These are phyloP conservation scores for Tupiocoris notatus DNA, from an alignment of 2,888 invertebrate species.

Conservation along the genomic window DNA sequence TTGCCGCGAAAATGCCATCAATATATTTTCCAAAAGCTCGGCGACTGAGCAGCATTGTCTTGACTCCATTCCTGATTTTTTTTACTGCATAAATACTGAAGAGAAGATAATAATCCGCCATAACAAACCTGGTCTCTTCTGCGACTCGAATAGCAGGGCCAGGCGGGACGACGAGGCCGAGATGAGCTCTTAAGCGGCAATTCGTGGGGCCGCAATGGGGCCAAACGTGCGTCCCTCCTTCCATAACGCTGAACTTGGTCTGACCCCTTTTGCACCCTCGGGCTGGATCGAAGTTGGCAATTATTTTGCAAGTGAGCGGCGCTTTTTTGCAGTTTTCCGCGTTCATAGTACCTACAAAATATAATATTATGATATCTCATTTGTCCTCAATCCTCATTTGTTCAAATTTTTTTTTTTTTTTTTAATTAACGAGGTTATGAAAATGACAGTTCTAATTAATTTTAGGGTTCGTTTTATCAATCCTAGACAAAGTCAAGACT, in stretches of 20 bases:
- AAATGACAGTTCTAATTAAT: neutral
- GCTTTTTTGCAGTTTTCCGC: slow-evolving; percentile 63
- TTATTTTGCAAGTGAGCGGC: slow-evolving; percentile 73
- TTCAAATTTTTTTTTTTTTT: too few relatives aligned
- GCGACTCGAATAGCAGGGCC: slow-evolving; percentile 74
- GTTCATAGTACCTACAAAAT: slow-evolving; percentile 53
- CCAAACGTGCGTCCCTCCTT: slow-evolving; percentile 79
- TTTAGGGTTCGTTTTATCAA: too few relatives aligned
- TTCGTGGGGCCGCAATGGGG: slow-evolving; percentile 90
- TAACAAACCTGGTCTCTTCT: slow-evolving; percentile 69
- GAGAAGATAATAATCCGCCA: too few relatives aligned
- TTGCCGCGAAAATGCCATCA: too few relatives aligned
- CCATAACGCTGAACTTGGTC: slow-evolving; percentile 82
- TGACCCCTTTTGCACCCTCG: slow-evolving; percentile 73
- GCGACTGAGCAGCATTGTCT: too few relatives aligned
- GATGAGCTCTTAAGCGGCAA: slow-evolving; percentile 78
- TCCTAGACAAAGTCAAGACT: too few relatives aligned
- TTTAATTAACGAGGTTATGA: neutral
- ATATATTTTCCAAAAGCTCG: too few relatives aligned
- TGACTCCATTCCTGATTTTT: too few relatives aligned
- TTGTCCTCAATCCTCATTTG: too few relatives aligned
- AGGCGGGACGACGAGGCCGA: slow-evolving; percentile 75
- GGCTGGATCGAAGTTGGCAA: slow-evolving; percentile 68
- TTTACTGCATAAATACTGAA: too few relatives aligned
- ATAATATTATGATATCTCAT: too few relatives aligned